Base-by-base conservation (phyloP, 2,888 invertebrate species). In the Ochlodes sylvanus region DNA sequence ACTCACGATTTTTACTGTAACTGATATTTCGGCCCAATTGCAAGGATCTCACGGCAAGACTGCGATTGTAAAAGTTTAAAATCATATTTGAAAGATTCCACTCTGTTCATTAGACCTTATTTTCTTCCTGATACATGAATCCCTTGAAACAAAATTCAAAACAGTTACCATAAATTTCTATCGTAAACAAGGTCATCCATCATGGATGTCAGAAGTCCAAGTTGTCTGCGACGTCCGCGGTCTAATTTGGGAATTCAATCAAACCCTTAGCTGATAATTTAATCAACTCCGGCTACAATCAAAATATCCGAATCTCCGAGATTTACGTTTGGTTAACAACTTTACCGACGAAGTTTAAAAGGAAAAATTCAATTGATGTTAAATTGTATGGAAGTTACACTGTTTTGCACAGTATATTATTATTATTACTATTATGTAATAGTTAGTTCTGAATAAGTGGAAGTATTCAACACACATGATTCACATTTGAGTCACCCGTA, bases 241-340 rank as follows among this genome's bases (percentile, higher is more conserved):
- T 73, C 72, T 72, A 77, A 78, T 79, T 78, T 76, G 72, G 58
- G 69, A 79, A 79, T 78, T 75, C 77, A 77, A 79, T 82, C 77
- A 80, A 81, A 81, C 74, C 76, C 73, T 69, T 82, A 82, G 78
- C 73, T 74, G 75, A 78, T 80, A 78, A 80, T 78, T 79, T 78
- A 77, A 80, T 80, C 77, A 78, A 78, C 72, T 76, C 72, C 70
- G 71, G 70, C 75, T 73, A 76, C 73, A 79, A 76, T 77, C 71
- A 73, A 75, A 74, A 77, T 73, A 77, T 76, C 72, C 68, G 66
- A 69, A 61, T 61, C 14, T 14, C 50, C 38, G n/a, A 4, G 32
- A 27, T 32, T 32, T 60, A 32, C 44, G 27, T 34, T 47, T 32
- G 42, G 47, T 44, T 60, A 60, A 61, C 32, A 61, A 32, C 21